Evolutionary conservation across 2,888 invertebrate genomes (phyloP), one percentile per base, ranked within the genome.

Genomic region (Schizotus pectinicornis): DNA sequence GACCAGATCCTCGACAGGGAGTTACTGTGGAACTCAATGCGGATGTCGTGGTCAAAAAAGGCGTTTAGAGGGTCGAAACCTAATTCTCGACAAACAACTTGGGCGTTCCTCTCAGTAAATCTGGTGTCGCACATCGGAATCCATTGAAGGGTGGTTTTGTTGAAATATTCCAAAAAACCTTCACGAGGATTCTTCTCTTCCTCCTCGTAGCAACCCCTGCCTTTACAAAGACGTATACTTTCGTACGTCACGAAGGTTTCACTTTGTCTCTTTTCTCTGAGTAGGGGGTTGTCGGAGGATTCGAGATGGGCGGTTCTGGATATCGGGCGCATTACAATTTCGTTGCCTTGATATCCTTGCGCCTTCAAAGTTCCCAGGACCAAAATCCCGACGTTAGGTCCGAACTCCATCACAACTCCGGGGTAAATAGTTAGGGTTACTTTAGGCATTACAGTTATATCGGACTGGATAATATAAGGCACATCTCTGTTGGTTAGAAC

Each of bases 381-480:
- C 14, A 98, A 81, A 60, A 98, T 94, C 0, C 98, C 98, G 47
- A 99, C 93, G 79, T 95, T 96, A 0, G 98, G 94, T 35, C 91
- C 91, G 77, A 99, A 97, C 79, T 98, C 95, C 78, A 99, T 82
- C 6, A 90, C 85, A 0, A 95, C 95, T 5, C 96, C 97, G 1
- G 95, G 90, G 65, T 89, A 87, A 54, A 99, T 94, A 0, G 88
- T 89, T 33, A 99, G 79, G 0, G 90, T 92, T 0, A 88, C 91
- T 59, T 89, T 91, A 0, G 98, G 98, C 98, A 99, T 97, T 0
- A 99, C 88, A 0, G 98, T 99, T 36, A 99, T 88, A 77, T 99
- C 99, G 0, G 94, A 86, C 64, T 85, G 86, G 11, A 99, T 85
- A 0, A 89, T 75, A 70, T 96, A 97, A 0, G 96, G 94, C 35